Percentiles rank a stretch among this genome's conserved stretches.
These are phyloP conservation scores for Heliconius nattereri DNA, from an alignment of 1,140 invertebrate genomes.

Conservation along the genomic window DNA sequence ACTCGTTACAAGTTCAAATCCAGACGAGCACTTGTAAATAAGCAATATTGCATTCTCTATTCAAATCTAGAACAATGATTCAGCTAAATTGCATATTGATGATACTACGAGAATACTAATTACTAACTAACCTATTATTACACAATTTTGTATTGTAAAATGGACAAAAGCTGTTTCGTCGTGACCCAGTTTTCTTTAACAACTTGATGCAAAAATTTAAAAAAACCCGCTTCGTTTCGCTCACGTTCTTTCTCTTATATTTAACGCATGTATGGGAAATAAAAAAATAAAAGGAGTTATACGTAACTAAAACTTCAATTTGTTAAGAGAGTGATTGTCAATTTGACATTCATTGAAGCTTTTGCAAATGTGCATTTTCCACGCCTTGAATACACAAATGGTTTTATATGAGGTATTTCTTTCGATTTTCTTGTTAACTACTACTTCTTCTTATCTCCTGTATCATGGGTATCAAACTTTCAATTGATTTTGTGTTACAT, in stretches of 20 bases:
- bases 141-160: slow-evolving; percentile 43
- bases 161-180: slow-evolving; percentile 42
- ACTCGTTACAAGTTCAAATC: too few relatives aligned
- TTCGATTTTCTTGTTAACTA: too few relatives aligned
- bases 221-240: slow-evolving; percentile 18
- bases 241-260: neutral
- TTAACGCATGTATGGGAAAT: neutral
- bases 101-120: slow-evolving; percentile 43
- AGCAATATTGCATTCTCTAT: slow-evolving; percentile 22
- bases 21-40: neutral
- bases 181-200: slow-evolving; percentile 41
- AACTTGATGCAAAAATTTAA: slow-evolving; percentile 30
- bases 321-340: neutral
- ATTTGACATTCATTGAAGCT: neutral
- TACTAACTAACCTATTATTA: slow-evolving; percentile 34
- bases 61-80: slow-evolving; percentile 46
- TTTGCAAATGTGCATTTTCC: too few relatives aligned
- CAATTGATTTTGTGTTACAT: too few relatives aligned
- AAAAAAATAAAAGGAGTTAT: neutral
- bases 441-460: too few relatives aligned
- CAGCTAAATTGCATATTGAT: slow-evolving; percentile 41
- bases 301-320: neutral
- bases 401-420: too few relatives aligned
- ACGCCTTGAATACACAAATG: too few relatives aligned
- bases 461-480: too few relatives aligned